A percentile compares a stretch with the other conserved stretches of the same genome.
phyloP scores from a whole-genome alignment of 1,140 invertebrate species.

The Heterodera carotae region DNA sequence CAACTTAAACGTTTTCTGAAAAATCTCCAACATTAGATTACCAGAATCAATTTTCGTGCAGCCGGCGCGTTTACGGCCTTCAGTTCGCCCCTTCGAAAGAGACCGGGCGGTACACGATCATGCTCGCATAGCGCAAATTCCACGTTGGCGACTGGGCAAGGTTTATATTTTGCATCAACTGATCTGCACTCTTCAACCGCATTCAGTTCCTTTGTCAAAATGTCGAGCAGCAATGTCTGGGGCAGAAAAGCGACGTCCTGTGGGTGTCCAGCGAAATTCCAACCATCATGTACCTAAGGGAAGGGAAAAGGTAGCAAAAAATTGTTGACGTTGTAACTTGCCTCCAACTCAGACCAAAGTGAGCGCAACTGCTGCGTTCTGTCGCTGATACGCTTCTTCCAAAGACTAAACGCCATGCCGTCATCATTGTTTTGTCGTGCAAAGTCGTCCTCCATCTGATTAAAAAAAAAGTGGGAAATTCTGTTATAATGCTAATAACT shows the following conservation, averaged over 20 bases:
- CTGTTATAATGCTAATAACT: neutral
- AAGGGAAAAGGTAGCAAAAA: neutral
- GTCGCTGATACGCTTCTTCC: conserved; percentile 28
- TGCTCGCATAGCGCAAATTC: conserved; percentile 37
- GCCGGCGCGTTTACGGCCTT: conserved; percentile 31
- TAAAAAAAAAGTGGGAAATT: conserved; percentile 21
- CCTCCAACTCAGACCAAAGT: conserved; percentile 45
- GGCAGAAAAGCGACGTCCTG: conserved; percentile 54
- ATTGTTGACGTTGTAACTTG: conserved; percentile 6
- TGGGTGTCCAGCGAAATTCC: conserved; percentile 8
- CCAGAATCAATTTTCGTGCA: conserved; percentile 3
- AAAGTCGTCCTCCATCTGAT: conserved; percentile 43
- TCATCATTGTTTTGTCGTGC: conserved; percentile 39
- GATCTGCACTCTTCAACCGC: conserved; percentile 37
- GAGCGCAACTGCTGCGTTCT: conserved; percentile 23
- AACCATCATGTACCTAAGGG: conserved; percentile 39
- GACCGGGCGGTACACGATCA: conserved; percentile 29
- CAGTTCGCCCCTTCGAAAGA: conserved; percentile 19
- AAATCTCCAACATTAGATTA: neutral
- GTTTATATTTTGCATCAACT: too few species aligned
- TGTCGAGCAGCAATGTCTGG: conserved; percentile 42
- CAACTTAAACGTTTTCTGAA: neutral
- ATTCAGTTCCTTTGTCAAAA: conserved; percentile 49
- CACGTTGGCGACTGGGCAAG: conserved; percentile 13
- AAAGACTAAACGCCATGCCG: conserved; percentile 38